phyloP scores from a whole-genome alignment of 1,140 invertebrate genomes.

The Heliconius eleuchia region DNA sequence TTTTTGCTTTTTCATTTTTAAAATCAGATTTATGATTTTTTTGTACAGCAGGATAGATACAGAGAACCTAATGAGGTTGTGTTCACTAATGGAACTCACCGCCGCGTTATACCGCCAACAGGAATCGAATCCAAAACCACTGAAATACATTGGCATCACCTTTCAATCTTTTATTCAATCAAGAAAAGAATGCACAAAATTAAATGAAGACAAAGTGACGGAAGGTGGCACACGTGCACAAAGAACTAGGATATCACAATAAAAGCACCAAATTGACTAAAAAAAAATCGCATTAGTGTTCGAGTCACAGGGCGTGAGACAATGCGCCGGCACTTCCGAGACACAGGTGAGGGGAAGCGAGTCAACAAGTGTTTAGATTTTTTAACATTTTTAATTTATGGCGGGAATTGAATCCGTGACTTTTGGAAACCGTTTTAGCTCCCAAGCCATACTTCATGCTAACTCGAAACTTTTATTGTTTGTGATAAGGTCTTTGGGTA shows the following conservation, averaged over 20 bases:
- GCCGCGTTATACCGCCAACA: background rate
- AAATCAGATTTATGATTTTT: background rate
- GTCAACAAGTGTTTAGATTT: constrained; percentile 14
- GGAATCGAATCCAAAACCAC: too few relatives aligned
- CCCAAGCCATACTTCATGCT: too few relatives aligned
- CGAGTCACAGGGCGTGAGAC: constrained; percentile 65
- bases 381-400: too few relatives aligned
- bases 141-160: background rate
- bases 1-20: background rate
- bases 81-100: background rate
- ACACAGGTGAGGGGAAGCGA: constrained; percentile 48
- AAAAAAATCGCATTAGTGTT: constrained; percentile 53
- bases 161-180: background rate
- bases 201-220: constrained; percentile 28
- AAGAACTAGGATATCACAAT: constrained; percentile 30
- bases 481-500: too few relatives aligned
- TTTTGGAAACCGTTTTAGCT: too few relatives aligned
- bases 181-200: background rate
- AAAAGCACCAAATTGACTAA: constrained; percentile 29
- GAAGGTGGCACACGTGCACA: constrained; percentile 26
- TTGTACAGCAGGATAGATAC: background rate
- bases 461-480: too few relatives aligned
- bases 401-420: too few relatives aligned
- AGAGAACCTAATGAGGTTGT: background rate
- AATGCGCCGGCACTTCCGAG: constrained; percentile 68